These are phyloP conservation scores for Scaeva pyrastri DNA, from an alignment of 2,888 invertebrate genomes.

Conservation along the genomic window DNA sequence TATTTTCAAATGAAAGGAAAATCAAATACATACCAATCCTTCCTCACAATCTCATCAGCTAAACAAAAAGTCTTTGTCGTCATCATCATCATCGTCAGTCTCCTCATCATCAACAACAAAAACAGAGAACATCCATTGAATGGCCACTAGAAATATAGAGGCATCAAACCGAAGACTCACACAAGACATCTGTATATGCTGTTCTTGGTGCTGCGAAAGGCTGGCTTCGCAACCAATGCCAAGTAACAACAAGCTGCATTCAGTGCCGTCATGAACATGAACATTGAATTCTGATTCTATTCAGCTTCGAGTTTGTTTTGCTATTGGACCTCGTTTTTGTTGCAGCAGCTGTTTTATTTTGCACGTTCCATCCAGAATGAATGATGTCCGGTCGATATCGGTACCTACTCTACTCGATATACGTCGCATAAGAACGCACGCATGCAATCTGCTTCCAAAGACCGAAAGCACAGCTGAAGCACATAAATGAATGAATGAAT, in stretches of 20 bases:
- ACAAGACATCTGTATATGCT: conserved; percentile 60
- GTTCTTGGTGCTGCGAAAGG: conserved; percentile 19
- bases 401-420: neutral
- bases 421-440: conserved; percentile 15
- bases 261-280: conserved; percentile 34
- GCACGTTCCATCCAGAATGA: conserved; percentile 70
- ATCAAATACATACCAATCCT: conserved; percentile 42
- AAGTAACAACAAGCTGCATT: conserved; percentile 52
- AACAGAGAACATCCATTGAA: conserved; percentile 51
- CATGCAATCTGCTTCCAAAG: conserved; percentile 29
- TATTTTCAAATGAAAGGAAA: conserved; percentile 70
- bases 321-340: conserved; percentile 58
- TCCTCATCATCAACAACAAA: conserved; percentile 12
- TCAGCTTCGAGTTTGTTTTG: conserved; percentile 70
- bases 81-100: conserved; percentile 8
- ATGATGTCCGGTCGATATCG: conserved; percentile 53
- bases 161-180: conserved; percentile 62
- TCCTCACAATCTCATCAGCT: neutral
- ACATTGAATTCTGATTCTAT: conserved; percentile 66
- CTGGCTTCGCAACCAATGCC: conserved; percentile 8
- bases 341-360: conserved; percentile 40
- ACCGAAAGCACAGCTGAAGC: conserved; percentile 19
- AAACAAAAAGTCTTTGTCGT: neutral
- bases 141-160: conserved; percentile 37
- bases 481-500: conserved; percentile 72